A percentile compares a stretch with the other conserved stretches of the same genome.
phyloP scores from a whole-genome alignment of 2,113 vertebrate species.

The Malurus cyaneus region DNA sequence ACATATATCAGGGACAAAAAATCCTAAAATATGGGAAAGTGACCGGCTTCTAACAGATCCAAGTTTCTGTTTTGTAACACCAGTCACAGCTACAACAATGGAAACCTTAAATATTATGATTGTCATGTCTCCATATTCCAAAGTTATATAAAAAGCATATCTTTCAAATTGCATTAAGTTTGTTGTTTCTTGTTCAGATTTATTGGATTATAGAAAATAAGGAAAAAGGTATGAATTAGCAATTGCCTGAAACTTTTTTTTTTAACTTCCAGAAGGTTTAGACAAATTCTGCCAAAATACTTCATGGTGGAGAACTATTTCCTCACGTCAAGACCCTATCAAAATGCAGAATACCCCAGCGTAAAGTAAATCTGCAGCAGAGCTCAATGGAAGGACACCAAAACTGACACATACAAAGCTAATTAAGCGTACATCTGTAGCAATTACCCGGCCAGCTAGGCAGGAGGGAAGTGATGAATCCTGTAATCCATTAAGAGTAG shows the following conservation, averaged over 20 bases:
- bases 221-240: neutral
- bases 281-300: neutral
- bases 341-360: neutral
- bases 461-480: slow-evolving; percentile 1
- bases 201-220: too few relatives aligned
- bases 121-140: neutral
- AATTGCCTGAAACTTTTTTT: neutral
- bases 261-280: neutral
- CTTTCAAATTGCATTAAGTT: neutral
- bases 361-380: neutral
- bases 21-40: neutral
- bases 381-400: neutral
- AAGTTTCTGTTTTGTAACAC: neutral
- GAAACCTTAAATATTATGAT: neutral
- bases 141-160: neutral
- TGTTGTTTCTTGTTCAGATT: too few relatives aligned
- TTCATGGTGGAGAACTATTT: neutral
- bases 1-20: neutral
- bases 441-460: neutral
- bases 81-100: neutral
- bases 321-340: neutral
- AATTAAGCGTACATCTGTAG: neutral
- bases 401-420: neutral
- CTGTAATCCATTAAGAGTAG: slow-evolving; percentile 7
- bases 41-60: neutral